A percentile compares a stretch with the other conserved stretches of the same genome.
phyloP scores from a whole-genome alignment of 2,113 vertebrate genomes.

The Lepisosteus osseus region DNA sequence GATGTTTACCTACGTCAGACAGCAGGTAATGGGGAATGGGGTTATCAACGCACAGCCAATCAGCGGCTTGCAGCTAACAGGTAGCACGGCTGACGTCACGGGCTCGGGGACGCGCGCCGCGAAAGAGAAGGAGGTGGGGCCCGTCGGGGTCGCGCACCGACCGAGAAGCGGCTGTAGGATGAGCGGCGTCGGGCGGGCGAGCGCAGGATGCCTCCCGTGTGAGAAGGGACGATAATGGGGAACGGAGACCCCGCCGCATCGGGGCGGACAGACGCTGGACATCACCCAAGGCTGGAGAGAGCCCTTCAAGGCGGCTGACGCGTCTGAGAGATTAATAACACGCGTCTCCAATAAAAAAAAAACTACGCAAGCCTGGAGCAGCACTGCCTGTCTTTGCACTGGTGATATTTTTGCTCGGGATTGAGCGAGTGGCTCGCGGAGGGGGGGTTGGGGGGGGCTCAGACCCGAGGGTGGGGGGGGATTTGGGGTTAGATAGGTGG shows the following conservation, averaged over 20 bases:
- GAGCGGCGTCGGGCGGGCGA: conserved; percentile 7
- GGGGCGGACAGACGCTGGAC: conserved; percentile 41
- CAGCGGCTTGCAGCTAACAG: conserved; percentile 31
- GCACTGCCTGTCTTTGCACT: conserved; percentile 12
- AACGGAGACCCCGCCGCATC: conserved; percentile 45
- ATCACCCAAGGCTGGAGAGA: conserved; percentile 30
- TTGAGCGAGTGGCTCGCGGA: conserved; percentile 20
- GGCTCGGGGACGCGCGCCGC: conserved; percentile 45
- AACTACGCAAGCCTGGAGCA: not conserved
- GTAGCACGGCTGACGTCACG: conserved; percentile 53
- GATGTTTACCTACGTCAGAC: not conserved
- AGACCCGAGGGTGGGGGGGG: conserved; percentile 7
- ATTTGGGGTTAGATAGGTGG: conserved; percentile 22
- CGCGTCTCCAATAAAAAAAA: not conserved
- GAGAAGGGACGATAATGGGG: conserved; percentile 55
- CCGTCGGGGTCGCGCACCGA: conserved; percentile 50
- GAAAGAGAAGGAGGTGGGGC: conserved; percentile 25
- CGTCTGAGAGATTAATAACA: no score
- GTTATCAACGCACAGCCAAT: conserved; percentile 65
- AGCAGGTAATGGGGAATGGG: conserved; percentile 59
- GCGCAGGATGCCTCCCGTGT: conserved; percentile 41
- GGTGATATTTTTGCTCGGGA: conserved; percentile 18
- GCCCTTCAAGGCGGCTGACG: conserved; percentile 44
- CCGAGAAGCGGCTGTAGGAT: conserved; percentile 24
- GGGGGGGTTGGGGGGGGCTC: conserved; percentile 24